Percentiles rank a stretch among this genome's conserved stretches.
phyloP scores from a whole-genome alignment of 2,113 vertebrate genomes.

The Megaceryle torquata region DNA sequence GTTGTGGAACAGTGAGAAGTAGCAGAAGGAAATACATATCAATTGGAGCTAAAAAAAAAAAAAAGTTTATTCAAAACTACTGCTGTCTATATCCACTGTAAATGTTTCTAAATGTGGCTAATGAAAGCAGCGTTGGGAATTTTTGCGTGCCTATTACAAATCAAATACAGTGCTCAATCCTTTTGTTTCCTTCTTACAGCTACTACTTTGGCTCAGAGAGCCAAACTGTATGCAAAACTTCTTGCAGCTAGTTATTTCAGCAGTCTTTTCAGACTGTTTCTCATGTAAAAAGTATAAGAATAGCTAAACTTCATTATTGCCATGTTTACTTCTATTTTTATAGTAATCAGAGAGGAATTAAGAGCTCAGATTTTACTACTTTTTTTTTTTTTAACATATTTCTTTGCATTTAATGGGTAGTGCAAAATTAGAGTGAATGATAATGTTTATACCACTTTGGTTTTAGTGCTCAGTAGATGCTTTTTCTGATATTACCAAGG shows the following conservation, averaged over 20 bases:
- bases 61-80: neutral
- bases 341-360: neutral
- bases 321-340: neutral
- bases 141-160: neutral
- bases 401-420: neutral
- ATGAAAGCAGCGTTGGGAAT: neutral
- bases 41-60: neutral
- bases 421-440: neutral
- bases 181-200: neutral
- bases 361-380: neutral
- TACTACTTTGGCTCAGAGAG: neutral
- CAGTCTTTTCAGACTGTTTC: neutral
- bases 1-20: neutral
- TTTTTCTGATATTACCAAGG: slow-evolving; percentile 26
- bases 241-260: neutral
- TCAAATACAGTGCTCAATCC: neutral
- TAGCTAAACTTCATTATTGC: neutral
- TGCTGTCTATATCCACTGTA: neutral
- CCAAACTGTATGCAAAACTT: neutral
- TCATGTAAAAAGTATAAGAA: neutral
- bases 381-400: neutral
- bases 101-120: neutral
- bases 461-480: slow-evolving; percentile 9
- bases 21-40: neutral
- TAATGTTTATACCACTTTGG: neutral